Base-by-base conservation (phyloP, 2,888 invertebrate genomes). In the Leptopilina drosophilae region DNA sequence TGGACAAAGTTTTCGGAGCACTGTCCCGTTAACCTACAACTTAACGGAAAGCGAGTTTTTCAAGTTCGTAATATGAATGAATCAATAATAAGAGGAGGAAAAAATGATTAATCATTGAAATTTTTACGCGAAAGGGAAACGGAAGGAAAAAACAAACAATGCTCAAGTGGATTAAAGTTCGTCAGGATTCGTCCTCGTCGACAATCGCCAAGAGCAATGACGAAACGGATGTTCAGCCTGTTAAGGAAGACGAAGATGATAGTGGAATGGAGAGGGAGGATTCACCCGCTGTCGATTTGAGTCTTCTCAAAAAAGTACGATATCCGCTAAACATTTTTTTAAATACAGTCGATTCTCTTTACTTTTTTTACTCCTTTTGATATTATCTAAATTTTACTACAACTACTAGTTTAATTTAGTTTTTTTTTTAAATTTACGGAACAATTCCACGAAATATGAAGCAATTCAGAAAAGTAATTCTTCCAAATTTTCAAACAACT, bases 151-250 rank as follows among this genome's bases (percentile, higher is more conserved):
- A 66, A 88, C 87, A 78, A 66, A 88, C 87, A 78, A 91, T 91
- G 91, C 87, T 91, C 80, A 91, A 91, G 91, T 91, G 91, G 91
- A 91, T 91, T 78, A 91, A 91, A 87, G 91, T 90, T 64, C 89
- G 90, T 49, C 90, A 91, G 84, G 90, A 89, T 85, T 82, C 85
- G 78, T 83, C 87, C 82, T 80, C 84, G 66, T 78, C 77, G 78
- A 79, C 75, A 77, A 79, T 77, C 12, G 59, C 66, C 14, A 66
- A 49, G 64, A 78, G 67, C 56, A 77, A 77, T 12, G 26, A 79
- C 59, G 77, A 62, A 79, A 78, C 77, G 77, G 82, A 81, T 69
- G 73, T 79, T 76, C 79, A 78, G 73, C 64, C 79, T 64, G 82
- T 86, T 64, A 87, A 82, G 62, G 89, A 90, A 40, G 90, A 89